Evolutionary conservation across 2,888 invertebrate genomes (phyloP).

Genomic region (Eubasilissa splendida): DNA sequence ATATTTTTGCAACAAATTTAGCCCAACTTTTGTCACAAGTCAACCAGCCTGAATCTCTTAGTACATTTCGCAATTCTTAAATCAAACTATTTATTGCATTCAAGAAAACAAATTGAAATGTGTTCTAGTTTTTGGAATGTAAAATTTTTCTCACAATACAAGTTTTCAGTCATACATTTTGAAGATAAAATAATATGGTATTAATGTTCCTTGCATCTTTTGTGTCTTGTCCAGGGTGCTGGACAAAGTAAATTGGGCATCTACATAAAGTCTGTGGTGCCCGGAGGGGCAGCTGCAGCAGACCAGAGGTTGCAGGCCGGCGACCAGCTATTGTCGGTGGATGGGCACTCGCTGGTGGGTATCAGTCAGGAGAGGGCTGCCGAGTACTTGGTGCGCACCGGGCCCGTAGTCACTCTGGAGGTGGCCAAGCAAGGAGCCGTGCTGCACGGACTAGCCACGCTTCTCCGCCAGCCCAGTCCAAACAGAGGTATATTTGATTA

Average conservation of each 20-base stretch:
- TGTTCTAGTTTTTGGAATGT: too few species aligned
- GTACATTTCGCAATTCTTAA: too few species aligned
- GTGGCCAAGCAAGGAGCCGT: conserved; percentile 99
- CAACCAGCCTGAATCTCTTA: too few species aligned
- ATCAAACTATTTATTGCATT: too few species aligned
- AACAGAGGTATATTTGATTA: conserved; percentile 50
- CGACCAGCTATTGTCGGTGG: conserved; percentile 96
- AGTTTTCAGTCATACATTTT: too few species aligned
- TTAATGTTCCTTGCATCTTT: too few species aligned
- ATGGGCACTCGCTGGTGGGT: conserved; percentile 94
- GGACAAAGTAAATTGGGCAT: conserved; percentile 87
- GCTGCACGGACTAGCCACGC: conserved; percentile 94
- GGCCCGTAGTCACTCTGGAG: conserved; percentile 93
- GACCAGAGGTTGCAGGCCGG: conserved; percentile 97
- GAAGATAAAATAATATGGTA: too few species aligned
- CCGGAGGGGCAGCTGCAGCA: conserved; percentile 92
- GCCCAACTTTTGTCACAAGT: too few species aligned
- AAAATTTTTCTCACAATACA: too few species aligned
- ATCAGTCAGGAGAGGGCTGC: conserved; percentile 93
- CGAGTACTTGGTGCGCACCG: conserved; percentile 94
- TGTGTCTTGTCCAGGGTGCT: conserved; percentile 64
- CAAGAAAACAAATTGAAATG: too few species aligned
- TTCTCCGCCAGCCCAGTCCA: conserved; percentile 93
- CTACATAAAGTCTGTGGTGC: conserved; percentile 98
- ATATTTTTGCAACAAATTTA: too few species aligned